phyloP scores from a whole-genome alignment of 2,797 vertebrate genomes.

The Premnoplex brunnescens region DNA sequence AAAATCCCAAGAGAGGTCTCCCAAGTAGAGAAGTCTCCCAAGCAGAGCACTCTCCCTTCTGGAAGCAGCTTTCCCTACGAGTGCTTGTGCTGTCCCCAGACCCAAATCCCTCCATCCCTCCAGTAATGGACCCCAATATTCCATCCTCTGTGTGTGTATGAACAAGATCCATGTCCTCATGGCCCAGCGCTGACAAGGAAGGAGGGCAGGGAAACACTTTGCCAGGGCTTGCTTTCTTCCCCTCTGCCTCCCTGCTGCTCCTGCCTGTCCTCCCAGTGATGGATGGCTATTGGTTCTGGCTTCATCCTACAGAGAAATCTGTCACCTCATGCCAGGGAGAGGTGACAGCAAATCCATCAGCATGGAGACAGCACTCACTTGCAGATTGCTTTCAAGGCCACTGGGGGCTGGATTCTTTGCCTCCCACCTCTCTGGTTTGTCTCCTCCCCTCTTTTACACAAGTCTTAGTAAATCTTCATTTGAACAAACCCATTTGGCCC shows the following conservation, averaged over 20 bases:
- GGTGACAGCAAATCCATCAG: constrained; percentile 75
- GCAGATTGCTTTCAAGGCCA: constrained; percentile 63
- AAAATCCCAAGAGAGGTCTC: neutral
- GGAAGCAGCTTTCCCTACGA: neutral
- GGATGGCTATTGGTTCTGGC: constrained; percentile 72
- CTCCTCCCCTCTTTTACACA: neutral
- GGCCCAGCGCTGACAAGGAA: neutral
- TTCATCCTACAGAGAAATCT: constrained; percentile 52
- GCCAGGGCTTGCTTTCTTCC: neutral
- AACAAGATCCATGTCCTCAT: neutral
- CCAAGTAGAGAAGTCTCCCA: neutral
- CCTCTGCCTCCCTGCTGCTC: neutral
- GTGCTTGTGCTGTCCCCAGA: neutral
- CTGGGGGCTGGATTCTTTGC: constrained; percentile 29
- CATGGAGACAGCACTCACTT: constrained; percentile 53
- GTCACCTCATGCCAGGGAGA: constrained; percentile 65
- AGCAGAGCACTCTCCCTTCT: neutral
- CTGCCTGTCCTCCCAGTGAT: constrained; percentile 53
- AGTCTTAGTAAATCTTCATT: neutral
- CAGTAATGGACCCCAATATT: fast-evolving
- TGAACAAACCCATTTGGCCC: neutral
- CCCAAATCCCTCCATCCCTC: neutral
- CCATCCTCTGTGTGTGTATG: fast-evolving
- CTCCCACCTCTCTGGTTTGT: neutral
- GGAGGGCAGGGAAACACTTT: neutral